Percentiles rank a stretch among this genome's conserved stretches.
Conservation (phyloP, 1,140 invertebrate species). For the Telenomus remus region DNA sequence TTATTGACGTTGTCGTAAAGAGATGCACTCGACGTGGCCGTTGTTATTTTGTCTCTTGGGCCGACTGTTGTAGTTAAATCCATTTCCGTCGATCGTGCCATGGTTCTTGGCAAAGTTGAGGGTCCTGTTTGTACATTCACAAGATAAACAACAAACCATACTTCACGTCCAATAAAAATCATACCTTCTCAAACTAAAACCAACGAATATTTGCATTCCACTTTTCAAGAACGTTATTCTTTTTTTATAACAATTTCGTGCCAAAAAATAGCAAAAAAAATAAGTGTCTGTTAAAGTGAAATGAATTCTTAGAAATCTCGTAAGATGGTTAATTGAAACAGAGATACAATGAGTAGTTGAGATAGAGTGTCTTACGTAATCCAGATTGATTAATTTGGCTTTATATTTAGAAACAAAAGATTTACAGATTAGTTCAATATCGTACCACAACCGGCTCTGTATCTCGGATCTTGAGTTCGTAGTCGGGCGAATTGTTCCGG, state of each 20-base stretch:
- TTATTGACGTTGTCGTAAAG: conserved; percentile 90
- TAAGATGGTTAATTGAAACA: too few species aligned
- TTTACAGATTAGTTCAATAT: conserved; percentile 40
- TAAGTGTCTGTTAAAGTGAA: too few species aligned
- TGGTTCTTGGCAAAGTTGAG: conserved; percentile 87
- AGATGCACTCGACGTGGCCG: conserved; percentile 89
- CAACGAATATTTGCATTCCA: too few species aligned
- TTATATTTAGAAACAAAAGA: conserved; percentile 40
- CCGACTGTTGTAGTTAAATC: conserved; percentile 74
- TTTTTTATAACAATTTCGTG: too few species aligned
- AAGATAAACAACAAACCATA: conserved; percentile 10
- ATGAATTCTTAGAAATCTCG: too few species aligned
- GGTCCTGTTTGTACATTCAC: conserved; percentile 78
- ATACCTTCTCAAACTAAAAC: too few species aligned
- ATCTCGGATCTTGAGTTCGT: conserved; percentile 88
- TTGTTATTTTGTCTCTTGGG: conserved; percentile 83
- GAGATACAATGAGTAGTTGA: too few species aligned
- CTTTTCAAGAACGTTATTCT: too few species aligned
- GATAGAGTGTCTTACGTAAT: conserved; percentile 24
- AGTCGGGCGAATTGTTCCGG: conserved; percentile 92
- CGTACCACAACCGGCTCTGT: conserved; percentile 78
- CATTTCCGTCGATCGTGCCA: conserved; percentile 82
- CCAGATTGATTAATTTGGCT: conserved; percentile 23
- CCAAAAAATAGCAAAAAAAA: too few species aligned
- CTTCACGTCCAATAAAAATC: not conserved